Evolutionary conservation across 2,888 invertebrate species (phyloP), one percentile per base, ranked within the genome.

Genomic region (Crepidodera aurea): DNA sequence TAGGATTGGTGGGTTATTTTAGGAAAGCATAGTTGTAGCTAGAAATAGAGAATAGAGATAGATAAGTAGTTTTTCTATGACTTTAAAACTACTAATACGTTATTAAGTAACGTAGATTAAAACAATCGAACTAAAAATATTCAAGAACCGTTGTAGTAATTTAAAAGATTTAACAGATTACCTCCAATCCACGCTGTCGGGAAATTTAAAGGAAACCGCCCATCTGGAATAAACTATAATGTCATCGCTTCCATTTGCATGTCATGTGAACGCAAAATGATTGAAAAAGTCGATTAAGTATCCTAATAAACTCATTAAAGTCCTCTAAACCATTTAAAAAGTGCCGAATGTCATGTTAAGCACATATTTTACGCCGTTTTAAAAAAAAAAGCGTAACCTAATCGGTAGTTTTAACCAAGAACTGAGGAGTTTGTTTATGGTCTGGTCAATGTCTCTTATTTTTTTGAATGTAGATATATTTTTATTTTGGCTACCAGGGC

Each of bases 351-450:
- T 46, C 62, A 58, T 71, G 71, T 72, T 65, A 63, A 69, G 62
- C 51, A 69, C 70, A 70, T 70, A 73, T 71, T 69, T 69, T 55
- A 58, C 65, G 59, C 62, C 68, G 64, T 63, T 68, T 66, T 67
- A 57, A 60, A 69, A 69, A 74, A 69, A 74, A 72, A 75, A 25
- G 67, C 71, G 75, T 75, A 75, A 76, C 73, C 74, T 74, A 76
- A 76, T 76, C 75, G 72, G 74, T 69, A 63, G 72, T 72, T 71
- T 75, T 73, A 75, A 71, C 69, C 70, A 71, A 72, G 74, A 75
- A 77, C 75, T 74, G 72, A 67, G 69, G 70, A 72, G 32, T 69
- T 73, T 74, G 69, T 68, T 64, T 60, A 63, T 55, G 44, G 55
- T 42, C 6, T 29, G 22, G 42, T 8, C 10, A 32, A 51, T 25